Conservation (phyloP, 1,140 invertebrate species). For the Microplitis mediator region DNA sequence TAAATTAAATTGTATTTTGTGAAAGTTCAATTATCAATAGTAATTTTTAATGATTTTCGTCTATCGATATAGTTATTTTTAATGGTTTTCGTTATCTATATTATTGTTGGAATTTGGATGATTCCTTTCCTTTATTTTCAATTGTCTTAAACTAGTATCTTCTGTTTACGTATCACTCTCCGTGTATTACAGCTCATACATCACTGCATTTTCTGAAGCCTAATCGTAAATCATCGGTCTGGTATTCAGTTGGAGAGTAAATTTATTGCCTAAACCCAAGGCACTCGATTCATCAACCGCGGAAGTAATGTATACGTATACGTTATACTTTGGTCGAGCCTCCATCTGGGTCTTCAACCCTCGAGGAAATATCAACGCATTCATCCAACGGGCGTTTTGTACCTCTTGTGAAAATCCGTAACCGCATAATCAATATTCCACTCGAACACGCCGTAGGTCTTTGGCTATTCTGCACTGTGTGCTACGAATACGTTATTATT, state of each 20-base stretch:
- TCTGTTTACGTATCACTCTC: not conserved
- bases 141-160: constrained; percentile 15
- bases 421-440: constrained; percentile 13
- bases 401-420: not conserved
- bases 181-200: constrained; percentile 40
- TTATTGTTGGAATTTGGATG: not conserved
- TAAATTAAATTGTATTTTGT: no score
- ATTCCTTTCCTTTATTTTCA: not conserved
- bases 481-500: constrained; percentile 11
- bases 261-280: constrained; percentile 45
- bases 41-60: no score
- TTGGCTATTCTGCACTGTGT: not conserved
- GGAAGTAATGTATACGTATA: not conserved
- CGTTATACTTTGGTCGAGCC: constrained; percentile 1
- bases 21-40: no score
- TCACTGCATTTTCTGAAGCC: constrained; percentile 45
- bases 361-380: constrained; percentile 17
- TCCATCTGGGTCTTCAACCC: constrained; percentile 15
- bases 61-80: not conserved
- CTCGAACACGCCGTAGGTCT: not conserved
- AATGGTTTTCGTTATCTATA: not conserved
- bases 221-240: constrained; percentile 43
- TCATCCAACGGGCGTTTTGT: not conserved
- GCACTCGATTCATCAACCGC: constrained; percentile 47
- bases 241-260: constrained; percentile 37